These are phyloP conservation scores for Deroplatys truncata DNA, from an alignment of 2,888 invertebrate species.

Conservation along the genomic window DNA sequence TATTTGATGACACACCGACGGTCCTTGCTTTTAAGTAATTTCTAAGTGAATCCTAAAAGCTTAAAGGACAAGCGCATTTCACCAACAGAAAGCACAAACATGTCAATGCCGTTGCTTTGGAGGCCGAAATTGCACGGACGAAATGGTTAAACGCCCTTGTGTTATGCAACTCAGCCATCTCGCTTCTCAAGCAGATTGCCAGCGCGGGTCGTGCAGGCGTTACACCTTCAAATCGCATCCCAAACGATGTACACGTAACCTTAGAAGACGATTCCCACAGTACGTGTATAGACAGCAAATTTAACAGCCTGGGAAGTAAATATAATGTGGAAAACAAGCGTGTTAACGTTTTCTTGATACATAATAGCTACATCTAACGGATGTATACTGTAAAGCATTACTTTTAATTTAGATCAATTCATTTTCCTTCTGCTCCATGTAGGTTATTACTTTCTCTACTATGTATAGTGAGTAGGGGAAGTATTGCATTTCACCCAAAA, in stretches of 20 bases:
- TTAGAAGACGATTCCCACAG: not conserved
- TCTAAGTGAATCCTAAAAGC: not conserved
- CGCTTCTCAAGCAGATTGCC: not conserved
- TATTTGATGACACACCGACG: not conserved
- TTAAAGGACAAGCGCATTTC: not conserved
- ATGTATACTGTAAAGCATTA: no score
- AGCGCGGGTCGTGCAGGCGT: not conserved
- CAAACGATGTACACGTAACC: not conserved
- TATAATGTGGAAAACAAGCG: no score
- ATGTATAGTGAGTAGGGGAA: no score
- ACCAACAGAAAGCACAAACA: not conserved
- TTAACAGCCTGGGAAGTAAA: not conserved
- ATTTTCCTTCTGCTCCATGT: no score
- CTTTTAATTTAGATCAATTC: no score
- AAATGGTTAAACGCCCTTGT: not conserved
- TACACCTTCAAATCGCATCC: not conserved
- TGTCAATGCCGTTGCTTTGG: not conserved
- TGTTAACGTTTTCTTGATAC: no score
- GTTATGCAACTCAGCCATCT: not conserved
- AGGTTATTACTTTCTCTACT: no score
- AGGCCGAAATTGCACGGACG: no score
- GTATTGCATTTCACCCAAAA: no score
- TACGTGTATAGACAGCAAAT: not conserved
- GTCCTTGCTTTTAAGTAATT: not conserved
- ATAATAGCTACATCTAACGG: no score